Evolutionary conservation across 2,888 invertebrate genomes (phyloP).

Genomic region (Cosmorhoe ocellata): DNA sequence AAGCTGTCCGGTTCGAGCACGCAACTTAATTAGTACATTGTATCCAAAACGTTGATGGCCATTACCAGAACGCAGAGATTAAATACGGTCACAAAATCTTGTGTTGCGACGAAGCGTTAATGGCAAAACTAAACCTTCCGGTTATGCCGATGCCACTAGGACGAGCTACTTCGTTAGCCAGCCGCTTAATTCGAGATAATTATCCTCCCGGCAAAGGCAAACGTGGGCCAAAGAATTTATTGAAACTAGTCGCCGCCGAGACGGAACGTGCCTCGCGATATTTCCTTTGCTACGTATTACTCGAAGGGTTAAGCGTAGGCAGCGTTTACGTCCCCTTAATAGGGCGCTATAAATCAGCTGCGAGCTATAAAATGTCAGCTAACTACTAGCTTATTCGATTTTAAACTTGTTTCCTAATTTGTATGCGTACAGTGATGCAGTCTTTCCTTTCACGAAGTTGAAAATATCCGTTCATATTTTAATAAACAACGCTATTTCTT

Average conservation of each 20-base stretch:
- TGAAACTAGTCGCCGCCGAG: slow-evolving; percentile 46
- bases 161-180: slow-evolving; percentile 69
- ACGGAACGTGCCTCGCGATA: slow-evolving; percentile 44
- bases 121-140: slow-evolving; percentile 73
- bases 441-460: slow-evolving; percentile 75
- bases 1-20: slow-evolving; percentile 43
- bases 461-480: slow-evolving; percentile 74
- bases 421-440: slow-evolving; percentile 62
- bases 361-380: slow-evolving; percentile 53
- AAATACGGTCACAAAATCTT: slow-evolving; percentile 58
- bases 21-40: slow-evolving; percentile 49
- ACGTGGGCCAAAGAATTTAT: slow-evolving; percentile 66
- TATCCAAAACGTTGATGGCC: slow-evolving; percentile 51
- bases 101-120: slow-evolving; percentile 61
- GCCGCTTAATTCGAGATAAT: slow-evolving; percentile 78
- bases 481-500: slow-evolving; percentile 67
- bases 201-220: slow-evolving; percentile 65
- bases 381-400: slow-evolving; percentile 64
- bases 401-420: slow-evolving; percentile 64
- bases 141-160: slow-evolving; percentile 54
- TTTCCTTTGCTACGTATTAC: slow-evolving; percentile 47
- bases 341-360: slow-evolving; percentile 59
- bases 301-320: slow-evolving; percentile 51
- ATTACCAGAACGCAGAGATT: slow-evolving; percentile 52
- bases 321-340: slow-evolving; percentile 54